phyloP scores from a whole-genome alignment of 2,113 vertebrate species.

The Podarcis cretensis region DNA sequence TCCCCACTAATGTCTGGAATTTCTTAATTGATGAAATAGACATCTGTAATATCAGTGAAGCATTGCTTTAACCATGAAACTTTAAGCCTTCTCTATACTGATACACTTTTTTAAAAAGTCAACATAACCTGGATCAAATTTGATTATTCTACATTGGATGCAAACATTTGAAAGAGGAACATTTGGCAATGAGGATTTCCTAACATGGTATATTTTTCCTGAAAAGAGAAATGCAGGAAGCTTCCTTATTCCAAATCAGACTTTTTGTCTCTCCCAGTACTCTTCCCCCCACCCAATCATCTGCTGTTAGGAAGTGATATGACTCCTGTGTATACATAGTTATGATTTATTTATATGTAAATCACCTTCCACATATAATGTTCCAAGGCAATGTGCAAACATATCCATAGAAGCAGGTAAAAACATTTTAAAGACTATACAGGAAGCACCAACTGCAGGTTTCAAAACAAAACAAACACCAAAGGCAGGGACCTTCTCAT shows the following conservation, averaged over 20 bases:
- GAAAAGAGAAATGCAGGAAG: background rate
- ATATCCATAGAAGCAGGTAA: too few relatives aligned
- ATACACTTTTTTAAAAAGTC: constrained; percentile 13
- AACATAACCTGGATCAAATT: background rate
- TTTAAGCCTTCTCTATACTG: constrained; percentile 1
- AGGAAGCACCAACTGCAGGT: too few relatives aligned
- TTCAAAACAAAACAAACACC: too few relatives aligned
- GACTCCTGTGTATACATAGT: background rate
- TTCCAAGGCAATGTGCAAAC: too few relatives aligned
- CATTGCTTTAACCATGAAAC: background rate
- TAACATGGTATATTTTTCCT: background rate
- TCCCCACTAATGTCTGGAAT: background rate
- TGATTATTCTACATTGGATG: background rate
- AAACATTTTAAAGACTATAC: too few relatives aligned
- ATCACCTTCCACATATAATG: too few relatives aligned
- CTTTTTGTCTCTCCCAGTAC: background rate
- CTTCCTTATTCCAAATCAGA: background rate
- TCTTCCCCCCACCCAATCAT: background rate
- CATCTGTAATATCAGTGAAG: background rate
- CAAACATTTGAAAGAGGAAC: background rate
- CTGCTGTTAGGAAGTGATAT: background rate
- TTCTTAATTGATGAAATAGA: constrained; percentile 6
- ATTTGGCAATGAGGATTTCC: background rate
- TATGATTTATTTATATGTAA: background rate
- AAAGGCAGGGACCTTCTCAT: too few relatives aligned